Evolutionary conservation across 2,797 vertebrate species (phyloP).

Genomic region (Acestrorhynchus altus): DNA sequence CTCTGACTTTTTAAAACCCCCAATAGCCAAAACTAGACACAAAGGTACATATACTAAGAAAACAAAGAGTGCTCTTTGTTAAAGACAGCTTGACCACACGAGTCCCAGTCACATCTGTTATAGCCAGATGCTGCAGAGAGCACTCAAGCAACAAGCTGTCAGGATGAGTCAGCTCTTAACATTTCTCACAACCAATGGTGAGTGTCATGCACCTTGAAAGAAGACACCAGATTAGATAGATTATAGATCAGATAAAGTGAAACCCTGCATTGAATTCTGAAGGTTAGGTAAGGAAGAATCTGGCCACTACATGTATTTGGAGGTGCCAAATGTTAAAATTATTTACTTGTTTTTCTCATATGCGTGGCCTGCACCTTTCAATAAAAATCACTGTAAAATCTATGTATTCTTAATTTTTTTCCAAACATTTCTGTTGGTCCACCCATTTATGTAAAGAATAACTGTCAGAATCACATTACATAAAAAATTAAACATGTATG

Average conservation of each 20-base stretch:
- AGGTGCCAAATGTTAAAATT: no score
- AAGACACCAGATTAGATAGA: background rate
- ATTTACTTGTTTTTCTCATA: no score
- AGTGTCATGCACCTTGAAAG: slow-evolving; percentile 23
- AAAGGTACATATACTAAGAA: slow-evolving; percentile 28
- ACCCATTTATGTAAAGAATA: no score
- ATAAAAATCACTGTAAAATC: no score
- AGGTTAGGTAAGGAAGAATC: background rate
- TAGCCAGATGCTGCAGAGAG: slow-evolving; percentile 48
- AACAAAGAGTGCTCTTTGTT: slow-evolving; percentile 2
- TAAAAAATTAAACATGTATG: no score
- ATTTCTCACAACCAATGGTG: slow-evolving; percentile 10
- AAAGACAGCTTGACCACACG: slow-evolving; percentile 38
- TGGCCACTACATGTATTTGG: background rate
- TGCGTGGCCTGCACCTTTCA: no score
- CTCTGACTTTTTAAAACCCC: background rate
- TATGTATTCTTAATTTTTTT: no score
- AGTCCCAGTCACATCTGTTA: slow-evolving; percentile 44
- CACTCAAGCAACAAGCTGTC: slow-evolving; percentile 46
- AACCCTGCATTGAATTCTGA: background rate
- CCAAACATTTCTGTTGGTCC: no score
- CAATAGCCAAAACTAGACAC: background rate
- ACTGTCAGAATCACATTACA: no score
- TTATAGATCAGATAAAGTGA: slow-evolving; percentile 19
- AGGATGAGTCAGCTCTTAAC: slow-evolving; percentile 38